Percentiles rank a stretch among this genome's conserved stretches.
Conservation (phyloP, 2,113 vertebrate species). For the Apteryx mantelli region DNA sequence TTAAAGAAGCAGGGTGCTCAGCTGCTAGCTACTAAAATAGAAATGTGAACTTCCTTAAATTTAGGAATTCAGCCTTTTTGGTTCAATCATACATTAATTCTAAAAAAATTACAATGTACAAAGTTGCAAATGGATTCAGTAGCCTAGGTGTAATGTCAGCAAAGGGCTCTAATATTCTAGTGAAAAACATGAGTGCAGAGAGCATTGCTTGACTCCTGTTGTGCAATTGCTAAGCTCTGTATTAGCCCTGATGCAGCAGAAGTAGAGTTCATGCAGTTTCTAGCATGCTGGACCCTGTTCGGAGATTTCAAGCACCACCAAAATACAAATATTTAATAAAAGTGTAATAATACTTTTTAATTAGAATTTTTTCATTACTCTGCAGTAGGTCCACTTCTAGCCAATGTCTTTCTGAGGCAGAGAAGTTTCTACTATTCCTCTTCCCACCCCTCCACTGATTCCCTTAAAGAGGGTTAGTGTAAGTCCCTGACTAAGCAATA, state of each 20-base stretch:
- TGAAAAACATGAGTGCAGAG: neutral
- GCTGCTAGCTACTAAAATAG: neutral
- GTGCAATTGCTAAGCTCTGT: neutral
- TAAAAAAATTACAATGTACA: neutral
- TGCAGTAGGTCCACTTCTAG: neutral
- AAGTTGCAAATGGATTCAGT: neutral
- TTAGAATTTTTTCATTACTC: neutral
- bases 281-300: neutral
- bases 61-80: neutral
- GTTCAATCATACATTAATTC: neutral
- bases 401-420: neutral
- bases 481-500: conserved; percentile 1
- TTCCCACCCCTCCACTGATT: neutral
- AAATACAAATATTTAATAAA: neutral
- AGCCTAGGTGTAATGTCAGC: neutral
- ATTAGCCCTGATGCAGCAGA: neutral
- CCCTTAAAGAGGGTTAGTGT: neutral
- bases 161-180: neutral
- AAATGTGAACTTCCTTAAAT: neutral
- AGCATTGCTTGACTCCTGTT: neutral
- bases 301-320: neutral
- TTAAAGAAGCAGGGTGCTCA: neutral
- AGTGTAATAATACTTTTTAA: neutral
- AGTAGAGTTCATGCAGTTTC: neutral
- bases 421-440: neutral